Evolutionary conservation across 23 tunicate species (phyloP).

Genomic region (Halocynthia roretzi): DNA sequence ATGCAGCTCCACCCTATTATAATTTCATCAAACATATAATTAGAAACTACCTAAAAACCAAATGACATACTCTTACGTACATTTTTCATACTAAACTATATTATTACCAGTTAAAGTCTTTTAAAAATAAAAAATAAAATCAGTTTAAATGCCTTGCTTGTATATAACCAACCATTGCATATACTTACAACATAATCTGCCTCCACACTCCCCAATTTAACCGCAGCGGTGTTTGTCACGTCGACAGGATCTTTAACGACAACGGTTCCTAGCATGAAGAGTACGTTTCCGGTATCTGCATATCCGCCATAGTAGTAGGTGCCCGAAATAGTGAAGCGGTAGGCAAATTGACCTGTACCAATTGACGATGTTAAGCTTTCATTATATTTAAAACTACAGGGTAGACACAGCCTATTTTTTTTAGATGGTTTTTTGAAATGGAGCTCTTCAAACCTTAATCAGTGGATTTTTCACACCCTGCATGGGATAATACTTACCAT

Average conservation of each 20-base stretch:
- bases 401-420: too few species aligned
- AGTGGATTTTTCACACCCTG: background rate
- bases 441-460: background rate
- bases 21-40: too few species aligned
- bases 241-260: slow-evolving; percentile 20
- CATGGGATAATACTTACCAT: background rate
- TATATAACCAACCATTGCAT: too few species aligned
- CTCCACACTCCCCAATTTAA: background rate
- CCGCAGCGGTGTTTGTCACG: background rate
- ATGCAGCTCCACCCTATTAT: too few species aligned
- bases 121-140: too few species aligned
- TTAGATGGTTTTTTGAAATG: background rate
- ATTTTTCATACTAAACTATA: too few species aligned
- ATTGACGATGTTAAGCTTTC: background rate
- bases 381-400: background rate
- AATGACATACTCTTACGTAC: too few species aligned
- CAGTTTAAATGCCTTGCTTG: too few species aligned
- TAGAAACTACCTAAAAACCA: too few species aligned
- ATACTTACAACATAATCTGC: background rate
- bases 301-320: slow-evolving; percentile 30
- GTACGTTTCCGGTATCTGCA: slow-evolving; percentile 14
- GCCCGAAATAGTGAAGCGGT: slow-evolving; percentile 39
- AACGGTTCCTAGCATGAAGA: slow-evolving; percentile 53
- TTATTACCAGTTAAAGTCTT: too few species aligned
- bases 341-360: slow-evolving; percentile 22